Conservation (phyloP, 2,797 vertebrate species). For the Zalophus californianus region DNA sequence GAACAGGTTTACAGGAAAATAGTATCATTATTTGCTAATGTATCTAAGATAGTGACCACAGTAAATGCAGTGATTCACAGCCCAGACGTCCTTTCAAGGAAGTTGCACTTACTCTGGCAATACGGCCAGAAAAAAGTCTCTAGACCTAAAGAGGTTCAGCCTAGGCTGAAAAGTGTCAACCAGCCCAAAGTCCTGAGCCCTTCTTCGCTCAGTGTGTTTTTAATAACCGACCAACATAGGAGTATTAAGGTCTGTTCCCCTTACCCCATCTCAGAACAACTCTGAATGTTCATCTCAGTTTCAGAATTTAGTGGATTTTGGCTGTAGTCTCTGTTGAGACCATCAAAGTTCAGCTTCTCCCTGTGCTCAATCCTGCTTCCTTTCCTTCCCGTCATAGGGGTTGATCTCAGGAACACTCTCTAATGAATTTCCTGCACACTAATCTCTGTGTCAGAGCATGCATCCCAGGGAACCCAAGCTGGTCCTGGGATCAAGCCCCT, state of each 20-base stretch:
- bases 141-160: neutral
- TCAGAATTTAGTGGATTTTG: neutral
- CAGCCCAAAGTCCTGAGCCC: neutral
- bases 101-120: neutral
- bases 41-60: neutral
- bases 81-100: neutral
- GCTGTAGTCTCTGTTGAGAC: neutral
- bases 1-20: neutral
- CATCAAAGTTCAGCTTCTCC: neutral
- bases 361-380: neutral
- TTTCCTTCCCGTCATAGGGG: neutral
- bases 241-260: neutral
- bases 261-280: neutral
- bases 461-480: neutral
- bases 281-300: neutral
- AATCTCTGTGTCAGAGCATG: neutral
- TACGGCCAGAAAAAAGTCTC: neutral
- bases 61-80: neutral
- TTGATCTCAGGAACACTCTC: neutral
- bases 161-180: neutral
- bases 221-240: neutral
- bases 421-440: neutral
- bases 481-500: no score
- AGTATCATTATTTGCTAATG: neutral
- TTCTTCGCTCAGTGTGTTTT: neutral